Evolutionary conservation across 2,113 vertebrate genomes (phyloP).

Genomic region (Microcebus tavaratra): DNA sequence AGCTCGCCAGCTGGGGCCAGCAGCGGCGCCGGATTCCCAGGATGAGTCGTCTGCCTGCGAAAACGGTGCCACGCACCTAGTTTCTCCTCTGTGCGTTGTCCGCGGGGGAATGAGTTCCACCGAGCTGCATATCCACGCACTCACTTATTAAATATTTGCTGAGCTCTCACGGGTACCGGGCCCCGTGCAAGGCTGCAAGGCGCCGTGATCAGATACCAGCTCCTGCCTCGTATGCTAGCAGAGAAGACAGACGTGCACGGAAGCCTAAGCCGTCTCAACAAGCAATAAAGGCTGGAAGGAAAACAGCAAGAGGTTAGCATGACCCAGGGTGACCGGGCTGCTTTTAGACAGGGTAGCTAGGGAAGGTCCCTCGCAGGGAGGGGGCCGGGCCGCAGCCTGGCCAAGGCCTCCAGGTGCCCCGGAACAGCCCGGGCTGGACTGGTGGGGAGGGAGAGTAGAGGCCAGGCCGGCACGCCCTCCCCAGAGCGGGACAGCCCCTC

Average conservation of each 20-base stretch:
- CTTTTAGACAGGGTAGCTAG: not conserved
- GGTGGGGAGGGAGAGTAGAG: not conserved
- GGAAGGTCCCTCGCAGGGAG: not conserved
- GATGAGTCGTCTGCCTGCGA: not conserved
- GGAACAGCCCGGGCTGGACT: not conserved
- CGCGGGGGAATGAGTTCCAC: not conserved
- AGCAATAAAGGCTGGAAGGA: not conserved
- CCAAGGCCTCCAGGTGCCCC: too few relatives aligned
- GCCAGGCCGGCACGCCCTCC: rapidly evolving
- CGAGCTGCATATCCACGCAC: not conserved
- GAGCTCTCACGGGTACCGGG: not conserved
- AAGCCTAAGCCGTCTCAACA: not conserved
- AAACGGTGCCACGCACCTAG: not conserved
- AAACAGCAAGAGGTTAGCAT: not conserved
- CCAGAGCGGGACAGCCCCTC: not conserved
- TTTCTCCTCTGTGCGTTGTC: conserved; percentile 6
- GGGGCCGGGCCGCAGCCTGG: too few relatives aligned
- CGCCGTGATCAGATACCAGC: not conserved
- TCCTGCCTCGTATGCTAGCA: not conserved
- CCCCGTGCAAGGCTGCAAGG: not conserved
- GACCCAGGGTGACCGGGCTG: not conserved
- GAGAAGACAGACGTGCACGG: not conserved
- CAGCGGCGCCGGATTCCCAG: not conserved
- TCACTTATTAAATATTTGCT: not conserved
- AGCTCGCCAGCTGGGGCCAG: not conserved